Percentiles rank a stretch among this genome's conserved stretches.
Evolutionary conservation across 2,888 invertebrate species (phyloP).

Genomic region (Tromatobia lineatoria): DNA sequence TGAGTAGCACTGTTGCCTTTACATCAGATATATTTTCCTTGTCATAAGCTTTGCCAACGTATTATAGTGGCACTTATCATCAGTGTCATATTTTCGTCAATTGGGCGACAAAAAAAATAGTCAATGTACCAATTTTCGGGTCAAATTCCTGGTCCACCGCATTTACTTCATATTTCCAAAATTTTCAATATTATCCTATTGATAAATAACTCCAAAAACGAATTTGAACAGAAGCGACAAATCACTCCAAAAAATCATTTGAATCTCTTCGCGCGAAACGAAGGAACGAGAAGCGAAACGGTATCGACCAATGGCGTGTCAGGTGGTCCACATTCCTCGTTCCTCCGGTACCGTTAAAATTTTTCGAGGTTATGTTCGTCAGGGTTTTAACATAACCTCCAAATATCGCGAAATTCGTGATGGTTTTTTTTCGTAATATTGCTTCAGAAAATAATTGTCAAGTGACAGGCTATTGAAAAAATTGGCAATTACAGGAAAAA

Average conservation of each 20-base stretch:
- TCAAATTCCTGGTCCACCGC: too few species aligned
- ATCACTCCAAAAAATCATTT: too few species aligned
- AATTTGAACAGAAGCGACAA: neutral
- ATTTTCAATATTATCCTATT: neutral
- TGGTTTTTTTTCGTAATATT: neutral
- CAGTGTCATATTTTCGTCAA: neutral
- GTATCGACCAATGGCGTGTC: neutral
- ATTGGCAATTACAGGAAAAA: neutral
- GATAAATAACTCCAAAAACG: neutral
- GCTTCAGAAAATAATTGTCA: neutral
- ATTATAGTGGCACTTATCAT: neutral
- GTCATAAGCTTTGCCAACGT: neutral
- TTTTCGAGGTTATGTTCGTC: conserved; percentile 1
- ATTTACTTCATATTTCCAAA: too few species aligned
- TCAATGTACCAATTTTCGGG: neutral
- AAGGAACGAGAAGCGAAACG: neutral
- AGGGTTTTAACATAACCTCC: neutral
- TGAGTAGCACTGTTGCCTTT: neutral
- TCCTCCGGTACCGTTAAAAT: neutral
- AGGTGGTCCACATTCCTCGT: neutral
- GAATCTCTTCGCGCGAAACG: neutral
- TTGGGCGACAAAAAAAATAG: neutral
- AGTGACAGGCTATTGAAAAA: neutral
- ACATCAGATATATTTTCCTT: neutral
- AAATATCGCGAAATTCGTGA: neutral